Evolutionary conservation across 2,113 vertebrate species (phyloP).

Genomic region (Xenus cinereus): DNA sequence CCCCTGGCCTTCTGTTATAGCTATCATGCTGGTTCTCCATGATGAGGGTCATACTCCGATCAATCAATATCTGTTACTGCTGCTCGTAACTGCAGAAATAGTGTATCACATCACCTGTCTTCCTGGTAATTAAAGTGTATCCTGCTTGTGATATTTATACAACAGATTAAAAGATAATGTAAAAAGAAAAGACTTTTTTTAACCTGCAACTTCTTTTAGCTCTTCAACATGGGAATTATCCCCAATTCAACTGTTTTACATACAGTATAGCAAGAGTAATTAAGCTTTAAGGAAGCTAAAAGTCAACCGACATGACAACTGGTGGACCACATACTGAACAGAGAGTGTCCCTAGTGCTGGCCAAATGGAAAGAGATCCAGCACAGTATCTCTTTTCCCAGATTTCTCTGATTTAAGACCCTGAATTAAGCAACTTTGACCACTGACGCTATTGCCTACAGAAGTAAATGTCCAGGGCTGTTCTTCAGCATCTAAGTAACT

Average conservation of each 20-base stretch:
- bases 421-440: neutral
- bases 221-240: neutral
- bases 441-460: fast-evolving
- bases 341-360: neutral
- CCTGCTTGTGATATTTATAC: neutral
- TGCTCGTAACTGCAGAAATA: neutral
- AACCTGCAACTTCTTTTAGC: neutral
- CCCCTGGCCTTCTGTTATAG: neutral
- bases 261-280: neutral
- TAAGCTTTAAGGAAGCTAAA: neutral
- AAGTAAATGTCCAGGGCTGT: neutral
- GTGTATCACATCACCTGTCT: neutral
- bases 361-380: neutral
- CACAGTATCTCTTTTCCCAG: fast-evolving
- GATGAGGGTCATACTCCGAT: neutral
- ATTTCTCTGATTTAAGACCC: neutral
- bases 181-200: neutral
- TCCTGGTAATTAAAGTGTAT: neutral
- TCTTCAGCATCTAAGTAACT: neutral
- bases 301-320: neutral
- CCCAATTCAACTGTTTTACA: neutral
- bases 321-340: neutral
- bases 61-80: neutral
- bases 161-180: neutral
- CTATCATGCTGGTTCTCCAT: neutral